These are phyloP conservation scores for Rhogogaster chlorosoma DNA, from an alignment of 2,888 invertebrate species.

Conservation along the genomic window DNA sequence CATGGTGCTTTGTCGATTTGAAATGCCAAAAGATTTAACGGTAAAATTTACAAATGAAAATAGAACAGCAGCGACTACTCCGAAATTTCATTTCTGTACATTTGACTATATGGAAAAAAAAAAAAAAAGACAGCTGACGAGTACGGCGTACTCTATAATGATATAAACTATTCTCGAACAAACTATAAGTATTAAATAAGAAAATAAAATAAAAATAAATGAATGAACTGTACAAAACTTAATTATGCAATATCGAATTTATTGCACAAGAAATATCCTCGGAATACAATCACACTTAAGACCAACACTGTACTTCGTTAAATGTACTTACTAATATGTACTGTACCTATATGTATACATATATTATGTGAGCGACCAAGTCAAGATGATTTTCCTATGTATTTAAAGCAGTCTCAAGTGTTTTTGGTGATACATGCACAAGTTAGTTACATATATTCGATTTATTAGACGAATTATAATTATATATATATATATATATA, in stretches of 20 bases:
- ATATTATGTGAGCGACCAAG: conserved; percentile 35
- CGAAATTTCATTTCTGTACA: neutral
- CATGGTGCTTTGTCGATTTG: conserved; percentile 7
- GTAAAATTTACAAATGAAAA: neutral
- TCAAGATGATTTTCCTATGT: conserved; percentile 24
- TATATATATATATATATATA: too few species aligned
- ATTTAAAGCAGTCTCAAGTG: conserved; percentile 34
- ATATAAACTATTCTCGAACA: neutral
- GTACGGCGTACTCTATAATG: neutral
- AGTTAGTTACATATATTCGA: neutral
- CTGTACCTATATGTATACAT: neutral
- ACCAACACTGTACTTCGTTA: conserved; percentile 23
- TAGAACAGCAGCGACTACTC: neutral
- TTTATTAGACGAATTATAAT: conserved; percentile 28
- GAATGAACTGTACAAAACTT: conserved; percentile 12
- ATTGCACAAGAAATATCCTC: conserved; percentile 31
- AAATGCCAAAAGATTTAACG: neutral
- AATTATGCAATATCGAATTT: conserved; percentile 33
- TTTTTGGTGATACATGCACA: conserved; percentile 30
- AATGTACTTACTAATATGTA: conserved; percentile 15
- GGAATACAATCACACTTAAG: conserved; percentile 35
- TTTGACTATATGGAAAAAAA: conserved; percentile 3
- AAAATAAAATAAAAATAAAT: neutral
- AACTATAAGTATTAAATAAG: neutral
- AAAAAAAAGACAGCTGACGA: neutral